Percentiles rank a stretch among this genome's conserved stretches.
phyloP scores from a whole-genome alignment of 2,113 vertebrate species.

The Catharus bicknelli region DNA sequence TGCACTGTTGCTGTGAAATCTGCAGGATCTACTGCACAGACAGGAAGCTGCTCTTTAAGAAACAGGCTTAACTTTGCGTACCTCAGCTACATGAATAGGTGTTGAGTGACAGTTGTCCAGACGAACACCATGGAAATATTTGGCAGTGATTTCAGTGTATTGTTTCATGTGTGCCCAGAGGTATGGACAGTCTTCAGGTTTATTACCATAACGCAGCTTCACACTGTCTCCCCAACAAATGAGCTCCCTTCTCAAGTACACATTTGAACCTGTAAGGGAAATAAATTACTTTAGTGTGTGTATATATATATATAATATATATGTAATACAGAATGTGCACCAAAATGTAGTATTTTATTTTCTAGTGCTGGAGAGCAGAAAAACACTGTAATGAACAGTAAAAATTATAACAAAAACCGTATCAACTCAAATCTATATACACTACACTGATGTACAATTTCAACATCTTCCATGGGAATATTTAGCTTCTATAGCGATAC shows the following conservation, averaged over 20 bases:
- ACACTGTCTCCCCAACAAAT: conserved; percentile 97
- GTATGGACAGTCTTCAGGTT: conserved; percentile 92
- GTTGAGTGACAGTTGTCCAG: conserved; percentile 98
- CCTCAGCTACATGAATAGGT: conserved; percentile 95
- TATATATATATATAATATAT: no score
- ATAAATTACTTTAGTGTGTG: background rate
- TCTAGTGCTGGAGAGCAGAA: background rate
- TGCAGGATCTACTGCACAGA: background rate
- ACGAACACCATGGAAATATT: conserved; percentile 88
- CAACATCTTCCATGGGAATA: background rate
- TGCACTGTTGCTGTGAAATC: background rate
- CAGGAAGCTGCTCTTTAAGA: background rate
- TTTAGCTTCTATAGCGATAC: background rate
- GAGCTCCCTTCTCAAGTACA: conserved; percentile 93
- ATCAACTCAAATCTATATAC: background rate
- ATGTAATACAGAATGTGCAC: background rate
- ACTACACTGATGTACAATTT: background rate
- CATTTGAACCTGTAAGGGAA: conserved; percentile 82
- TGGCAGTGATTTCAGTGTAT: conserved; percentile 93
- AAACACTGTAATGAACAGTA: background rate
- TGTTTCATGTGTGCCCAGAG: conserved; percentile 95
- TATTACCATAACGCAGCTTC: conserved; percentile 90
- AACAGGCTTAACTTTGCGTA: conserved; percentile 51
- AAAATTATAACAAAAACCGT: background rate
- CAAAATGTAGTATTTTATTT: background rate